A percentile compares a stretch with the other conserved stretches of the same genome.
These are phyloP conservation scores for Scaptomyza tumidula DNA, from an alignment of 2,888 invertebrate genomes.

Conservation along the genomic window DNA sequence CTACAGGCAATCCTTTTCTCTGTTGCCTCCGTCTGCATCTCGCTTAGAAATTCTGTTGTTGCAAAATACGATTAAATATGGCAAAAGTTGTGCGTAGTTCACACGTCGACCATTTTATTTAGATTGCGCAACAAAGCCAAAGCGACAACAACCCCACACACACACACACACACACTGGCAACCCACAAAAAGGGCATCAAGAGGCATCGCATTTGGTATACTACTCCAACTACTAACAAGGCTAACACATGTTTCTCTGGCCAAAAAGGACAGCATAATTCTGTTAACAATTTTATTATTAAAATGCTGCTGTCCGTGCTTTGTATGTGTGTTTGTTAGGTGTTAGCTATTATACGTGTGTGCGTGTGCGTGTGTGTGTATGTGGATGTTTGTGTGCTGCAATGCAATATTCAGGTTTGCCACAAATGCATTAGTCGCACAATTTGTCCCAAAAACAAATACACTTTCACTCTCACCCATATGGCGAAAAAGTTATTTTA, in stretches of 20 bases:
- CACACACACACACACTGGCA: constrained; percentile 7
- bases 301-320: constrained; percentile 65
- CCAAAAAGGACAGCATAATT: constrained; percentile 75
- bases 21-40: too few relatives aligned
- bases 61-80: constrained; percentile 75
- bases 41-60: too few relatives aligned
- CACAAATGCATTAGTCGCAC: constrained; percentile 75
- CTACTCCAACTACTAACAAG: constrained; percentile 57
- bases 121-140: constrained; percentile 74
- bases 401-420: constrained; percentile 58
- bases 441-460: constrained; percentile 7
- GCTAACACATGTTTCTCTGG: constrained; percentile 78
- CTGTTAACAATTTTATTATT: constrained; percentile 81
- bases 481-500: constrained; percentile 34
- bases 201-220: constrained; percentile 47
- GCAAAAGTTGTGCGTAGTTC: constrained; percentile 78
- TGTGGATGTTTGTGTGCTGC: constrained; percentile 27
- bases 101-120: constrained; percentile 79
- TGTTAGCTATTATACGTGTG: background rate
- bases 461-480: background rate
- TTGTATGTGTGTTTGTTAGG: constrained; percentile 17
- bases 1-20: constrained; percentile 20
- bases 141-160: constrained; percentile 29
- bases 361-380: constrained; percentile 1
- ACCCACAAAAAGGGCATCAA: constrained; percentile 38